Evolutionary conservation across 2,888 invertebrate genomes (phyloP).

Genomic region (Sesia apiformis): DNA sequence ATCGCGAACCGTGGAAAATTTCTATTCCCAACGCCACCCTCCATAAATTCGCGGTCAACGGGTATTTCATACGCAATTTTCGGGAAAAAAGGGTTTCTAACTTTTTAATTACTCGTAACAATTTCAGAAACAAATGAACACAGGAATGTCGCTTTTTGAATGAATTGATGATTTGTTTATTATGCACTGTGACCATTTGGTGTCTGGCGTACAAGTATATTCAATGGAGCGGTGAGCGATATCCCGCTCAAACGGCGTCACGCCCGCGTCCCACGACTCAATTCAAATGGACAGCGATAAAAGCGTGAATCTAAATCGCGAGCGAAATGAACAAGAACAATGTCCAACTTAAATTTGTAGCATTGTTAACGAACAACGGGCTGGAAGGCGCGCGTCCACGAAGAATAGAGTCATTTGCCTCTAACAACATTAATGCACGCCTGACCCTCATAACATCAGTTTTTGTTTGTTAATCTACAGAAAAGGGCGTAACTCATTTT

Average conservation of each 20-base stretch:
- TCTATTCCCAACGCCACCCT: constrained; percentile 28
- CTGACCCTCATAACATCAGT: constrained; percentile 70
- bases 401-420: constrained; percentile 71
- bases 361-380: constrained; percentile 46
- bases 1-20: constrained; percentile 61
- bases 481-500: constrained; percentile 74
- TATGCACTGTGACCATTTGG: constrained; percentile 9
- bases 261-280: neutral
- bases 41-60: constrained; percentile 43
- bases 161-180: no score
- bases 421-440: constrained; percentile 63
- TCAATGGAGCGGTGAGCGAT: constrained; percentile 27
- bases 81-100: neutral
- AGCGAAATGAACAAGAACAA: constrained; percentile 62
- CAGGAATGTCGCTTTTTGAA: no score
- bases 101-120: no score
- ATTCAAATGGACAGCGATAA: constrained; percentile 52
- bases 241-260: constrained; percentile 5
- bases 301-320: constrained; percentile 61
- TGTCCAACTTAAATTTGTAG: constrained; percentile 52
- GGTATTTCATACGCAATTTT: constrained; percentile 4
- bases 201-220: neutral
- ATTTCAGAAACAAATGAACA: no score
- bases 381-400: constrained; percentile 36
- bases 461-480: constrained; percentile 75